phyloP scores from a whole-genome alignment of 2,797 vertebrate species.

The Thalassophryne amazonica region DNA sequence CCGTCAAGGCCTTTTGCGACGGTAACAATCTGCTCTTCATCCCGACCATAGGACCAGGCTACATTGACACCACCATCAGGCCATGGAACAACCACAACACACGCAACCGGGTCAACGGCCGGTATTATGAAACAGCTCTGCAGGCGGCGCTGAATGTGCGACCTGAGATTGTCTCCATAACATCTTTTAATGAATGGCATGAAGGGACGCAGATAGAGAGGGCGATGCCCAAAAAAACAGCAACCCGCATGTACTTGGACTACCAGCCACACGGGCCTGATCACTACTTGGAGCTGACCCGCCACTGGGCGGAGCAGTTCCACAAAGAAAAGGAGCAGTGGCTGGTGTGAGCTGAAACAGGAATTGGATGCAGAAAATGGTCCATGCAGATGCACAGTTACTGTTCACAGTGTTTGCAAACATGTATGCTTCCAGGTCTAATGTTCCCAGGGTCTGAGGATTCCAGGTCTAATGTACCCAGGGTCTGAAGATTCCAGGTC shows the following conservation, averaged over 20 bases:
- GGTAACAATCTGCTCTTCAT: constrained; percentile 88
- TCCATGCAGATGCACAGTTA: neutral
- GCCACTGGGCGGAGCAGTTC: constrained; percentile 86
- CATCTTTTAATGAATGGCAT: constrained; percentile 91
- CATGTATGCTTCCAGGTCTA: no score
- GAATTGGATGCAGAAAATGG: neutral
- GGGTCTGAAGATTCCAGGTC: no score
- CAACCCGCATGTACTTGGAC: constrained; percentile 85
- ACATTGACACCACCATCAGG: constrained; percentile 86
- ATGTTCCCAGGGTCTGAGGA: no score
- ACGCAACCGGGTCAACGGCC: constrained; percentile 87
- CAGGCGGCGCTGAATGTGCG: constrained; percentile 83
- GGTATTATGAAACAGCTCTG: constrained; percentile 88
- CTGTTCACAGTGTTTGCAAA: no score
- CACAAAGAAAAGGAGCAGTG: constrained; percentile 88
- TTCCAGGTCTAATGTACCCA: no score
- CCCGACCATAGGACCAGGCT: constrained; percentile 88
- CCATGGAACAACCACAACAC: constrained; percentile 94
- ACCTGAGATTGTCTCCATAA: constrained; percentile 85
- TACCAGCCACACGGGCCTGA: constrained; percentile 85
- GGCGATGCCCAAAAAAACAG: constrained; percentile 84
- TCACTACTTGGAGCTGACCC: constrained; percentile 86
- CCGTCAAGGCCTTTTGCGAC: constrained; percentile 87
- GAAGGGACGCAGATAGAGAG: constrained; percentile 92
- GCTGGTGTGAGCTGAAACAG: constrained; percentile 78